Percentiles rank a stretch among this genome's conserved stretches.
These are phyloP conservation scores for Fragum fragum DNA, from an alignment of 2,888 invertebrate genomes.

Conservation along the genomic window DNA sequence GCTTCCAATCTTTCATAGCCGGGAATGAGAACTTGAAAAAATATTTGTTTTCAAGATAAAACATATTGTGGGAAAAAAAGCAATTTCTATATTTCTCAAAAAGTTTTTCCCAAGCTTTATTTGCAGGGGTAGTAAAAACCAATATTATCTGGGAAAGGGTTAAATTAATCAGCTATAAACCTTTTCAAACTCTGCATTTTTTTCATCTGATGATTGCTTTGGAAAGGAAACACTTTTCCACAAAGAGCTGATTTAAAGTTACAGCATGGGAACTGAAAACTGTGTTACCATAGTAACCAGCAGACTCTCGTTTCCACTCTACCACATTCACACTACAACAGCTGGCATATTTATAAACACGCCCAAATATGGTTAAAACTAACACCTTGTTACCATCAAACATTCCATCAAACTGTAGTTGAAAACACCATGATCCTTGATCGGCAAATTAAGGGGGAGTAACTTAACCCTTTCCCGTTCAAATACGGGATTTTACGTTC, in stretches of 20 bases:
- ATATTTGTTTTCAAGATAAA: too few species aligned
- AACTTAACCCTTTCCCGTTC: too few species aligned
- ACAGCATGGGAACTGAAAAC: conserved; percentile 6
- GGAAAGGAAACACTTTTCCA: neutral
- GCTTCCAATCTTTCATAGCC: too few species aligned
- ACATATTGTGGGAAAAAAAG: too few species aligned
- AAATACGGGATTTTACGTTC: too few species aligned
- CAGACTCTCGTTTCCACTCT: conserved; percentile 26
- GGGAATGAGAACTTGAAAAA: too few species aligned
- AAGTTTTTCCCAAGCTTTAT: too few species aligned
- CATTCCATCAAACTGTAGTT: conserved; percentile 7
- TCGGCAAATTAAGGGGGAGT: too few species aligned
- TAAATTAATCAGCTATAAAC: neutral
- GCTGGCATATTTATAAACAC: conserved; percentile 26
- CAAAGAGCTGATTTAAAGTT: conserved; percentile 7
- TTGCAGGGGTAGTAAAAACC: too few species aligned
- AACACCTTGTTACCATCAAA: neutral
- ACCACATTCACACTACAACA: neutral
- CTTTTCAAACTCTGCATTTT: neutral
- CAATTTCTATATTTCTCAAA: too few species aligned
- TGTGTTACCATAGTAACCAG: conserved; percentile 14
- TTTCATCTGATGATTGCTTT: neutral
- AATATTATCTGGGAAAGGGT: too few species aligned
- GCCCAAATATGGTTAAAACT: conserved; percentile 13
- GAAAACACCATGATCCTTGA: neutral